Evolutionary conservation across 2,113 vertebrate genomes (phyloP).

Genomic region (Pandion haliaetus): DNA sequence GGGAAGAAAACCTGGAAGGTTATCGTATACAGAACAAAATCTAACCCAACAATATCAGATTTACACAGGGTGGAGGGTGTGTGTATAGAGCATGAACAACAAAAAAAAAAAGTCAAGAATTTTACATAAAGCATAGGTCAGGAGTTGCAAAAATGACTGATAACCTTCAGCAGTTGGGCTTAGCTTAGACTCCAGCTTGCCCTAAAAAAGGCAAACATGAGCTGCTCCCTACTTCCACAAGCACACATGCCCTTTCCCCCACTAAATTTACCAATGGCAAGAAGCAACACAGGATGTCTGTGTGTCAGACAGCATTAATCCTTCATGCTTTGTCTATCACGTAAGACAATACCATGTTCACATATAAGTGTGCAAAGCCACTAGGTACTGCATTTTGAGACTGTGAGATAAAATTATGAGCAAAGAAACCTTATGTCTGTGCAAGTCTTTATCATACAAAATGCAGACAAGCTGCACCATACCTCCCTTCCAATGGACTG

Average conservation of each 20-base stretch:
- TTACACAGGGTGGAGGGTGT: not conserved
- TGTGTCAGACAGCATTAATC: not conserved
- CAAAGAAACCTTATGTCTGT: not conserved
- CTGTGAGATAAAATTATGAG: not conserved
- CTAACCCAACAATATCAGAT: not conserved
- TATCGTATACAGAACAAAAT: not conserved
- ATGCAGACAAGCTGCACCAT: not conserved
- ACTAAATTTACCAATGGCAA: not conserved
- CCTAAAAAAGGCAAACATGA: accelerated
- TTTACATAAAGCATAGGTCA: not conserved
- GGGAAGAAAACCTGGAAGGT: not conserved
- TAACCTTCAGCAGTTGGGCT: not conserved
- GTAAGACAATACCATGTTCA: not conserved
- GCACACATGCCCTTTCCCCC: not conserved
- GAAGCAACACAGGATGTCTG: not conserved
- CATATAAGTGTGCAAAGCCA: not conserved
- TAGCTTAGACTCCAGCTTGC: not conserved
- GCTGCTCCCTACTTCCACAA: not conserved
- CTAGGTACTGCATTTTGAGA: not conserved
- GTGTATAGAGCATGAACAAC: not conserved
- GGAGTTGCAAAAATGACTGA: not conserved
- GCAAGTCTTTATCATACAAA: not conserved
- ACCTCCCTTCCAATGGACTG: not conserved
- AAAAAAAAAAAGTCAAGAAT: not conserved
- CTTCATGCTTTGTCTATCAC: not conserved